Evolutionary conservation across 1,140 invertebrate genomes (phyloP), one percentile per base, ranked within the genome.

Genomic region (Heliconius hewitsoni): DNA sequence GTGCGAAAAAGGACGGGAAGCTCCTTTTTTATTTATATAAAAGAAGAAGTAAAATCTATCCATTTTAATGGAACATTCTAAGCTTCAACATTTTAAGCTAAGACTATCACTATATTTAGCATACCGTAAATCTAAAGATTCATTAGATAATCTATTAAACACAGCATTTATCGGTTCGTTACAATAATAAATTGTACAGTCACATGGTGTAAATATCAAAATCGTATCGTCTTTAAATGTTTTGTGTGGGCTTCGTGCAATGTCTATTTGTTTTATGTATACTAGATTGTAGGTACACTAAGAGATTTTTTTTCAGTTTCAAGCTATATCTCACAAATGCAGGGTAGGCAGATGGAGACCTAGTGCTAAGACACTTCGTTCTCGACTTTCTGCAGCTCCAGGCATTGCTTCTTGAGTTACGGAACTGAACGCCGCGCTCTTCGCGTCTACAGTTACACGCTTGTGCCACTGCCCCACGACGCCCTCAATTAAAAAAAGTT

Each of bases 131-230:
- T 73, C 13, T 73, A 19, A 16, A 73, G 42, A 37, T 73, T 73
- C 71, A 42, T 39, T 73, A 73, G 37, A 73, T 30, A 37, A 60
- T 60, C 55, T 60, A 60, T 60, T 60, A 23, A 42, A 42, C 37
- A 46, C 46, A 73, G 19, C 37, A 73, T 46, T 23, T 42, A 19
- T 27, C 42, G 37, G 34, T 73, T 42, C 19, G 55, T 27, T 73
- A 42, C 71, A n/a, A 73, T 46, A 42, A 73, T 73, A 73, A 73
- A 39, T 73, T 73, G 8, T 23, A 19, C 50, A 73, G n/a, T 73
- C 72, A 73, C 39, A 27, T 46, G n/a, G 46, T 73, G 72, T 39
- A 42, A 37, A 73, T 73, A 39, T 39, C 30, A 23, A 73, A 73
- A 8, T 46, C 13, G 39, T 42, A 42, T 42, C 37, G 57, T 60